Evolutionary conservation across 2,113 vertebrate genomes (phyloP), one percentile per base, ranked within the genome.

Genomic region (Carettochelys insculpta): DNA sequence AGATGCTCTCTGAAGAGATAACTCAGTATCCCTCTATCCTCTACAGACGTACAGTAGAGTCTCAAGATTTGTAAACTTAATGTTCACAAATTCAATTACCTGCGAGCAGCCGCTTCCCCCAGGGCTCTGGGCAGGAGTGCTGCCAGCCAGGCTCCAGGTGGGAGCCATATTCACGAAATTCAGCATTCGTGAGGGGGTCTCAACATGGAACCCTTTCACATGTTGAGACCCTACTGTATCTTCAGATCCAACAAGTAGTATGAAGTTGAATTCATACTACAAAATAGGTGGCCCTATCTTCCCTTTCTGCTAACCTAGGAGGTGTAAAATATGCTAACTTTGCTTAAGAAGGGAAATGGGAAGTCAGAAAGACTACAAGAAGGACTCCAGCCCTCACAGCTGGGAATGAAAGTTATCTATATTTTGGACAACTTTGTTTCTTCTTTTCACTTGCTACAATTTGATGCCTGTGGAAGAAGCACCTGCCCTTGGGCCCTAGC

Each of bases 321-420:
- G 43, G 12, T 0, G 2, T 2, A 27, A 0, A 54, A 5, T 17
- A 76, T 0, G 47, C 0, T 47, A 78, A 16, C 53, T 76, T 13
- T 25, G 82, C 8, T 38, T 47, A 48, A 0, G 8, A 27, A 71
- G 53, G 80, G 80, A 83, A 77, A 85, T 1, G n/a, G 6, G 24
- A 27, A 45, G n/a, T 12, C 11, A 0, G 65, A 34, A 71, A 68
- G n/a, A 11, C 19, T 68, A 22, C 19, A 22, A 68, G 34, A n/a
- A n/a, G 61, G 61, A 22, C n/a, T 2, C 82, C 77, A 81, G 75
- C 41, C 77, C 7, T 1, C 2, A 4, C 47, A 22, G 51, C 13
- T 0, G 0, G 14, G 13, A 3, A 52, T 4, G 29, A 50, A 5
- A 1, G 11, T 2, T 41, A 45, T 38, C 76, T 61, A 11, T 47